Percentiles rank a stretch among this genome's conserved stretches.
Evolutionary conservation across 2,888 invertebrate species (phyloP).

Genomic region (Pegoplata infirma): DNA sequence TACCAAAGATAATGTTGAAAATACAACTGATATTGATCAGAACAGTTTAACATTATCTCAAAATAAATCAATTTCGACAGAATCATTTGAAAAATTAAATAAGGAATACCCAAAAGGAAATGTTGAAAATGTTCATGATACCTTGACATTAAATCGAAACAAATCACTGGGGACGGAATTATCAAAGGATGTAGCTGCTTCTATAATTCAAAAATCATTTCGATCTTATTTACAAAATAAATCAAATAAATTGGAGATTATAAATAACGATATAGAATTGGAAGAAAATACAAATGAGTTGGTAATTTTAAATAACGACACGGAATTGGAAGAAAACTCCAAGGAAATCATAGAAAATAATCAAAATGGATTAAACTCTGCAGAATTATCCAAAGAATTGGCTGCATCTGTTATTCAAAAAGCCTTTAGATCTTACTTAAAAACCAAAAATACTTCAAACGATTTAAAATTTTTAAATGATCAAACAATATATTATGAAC

Average conservation of each 20-base stretch:
- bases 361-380: neutral
- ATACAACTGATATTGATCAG: too few species aligned
- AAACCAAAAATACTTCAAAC: neutral
- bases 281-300: too few species aligned
- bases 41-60: too few species aligned
- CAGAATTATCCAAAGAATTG: neutral
- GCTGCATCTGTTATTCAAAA: constrained; percentile 25
- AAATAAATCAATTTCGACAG: too few species aligned
- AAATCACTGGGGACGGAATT: too few species aligned
- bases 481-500: neutral
- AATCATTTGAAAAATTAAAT: too few species aligned
- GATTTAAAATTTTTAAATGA: neutral
- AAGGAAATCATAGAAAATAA: neutral
- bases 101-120: too few species aligned
- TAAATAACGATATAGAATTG: too few species aligned
- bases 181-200: too few species aligned
- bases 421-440: constrained; percentile 7
- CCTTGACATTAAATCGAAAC: neutral
- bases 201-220: too few species aligned
- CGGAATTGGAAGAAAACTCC: neutral
- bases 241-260: neutral
- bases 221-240: neutral
- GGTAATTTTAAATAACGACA: too few species aligned
- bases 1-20: too few species aligned
- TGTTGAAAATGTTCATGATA: neutral